Conservation (phyloP, 2,797 vertebrate species). For the Hybognathus amarus region DNA sequence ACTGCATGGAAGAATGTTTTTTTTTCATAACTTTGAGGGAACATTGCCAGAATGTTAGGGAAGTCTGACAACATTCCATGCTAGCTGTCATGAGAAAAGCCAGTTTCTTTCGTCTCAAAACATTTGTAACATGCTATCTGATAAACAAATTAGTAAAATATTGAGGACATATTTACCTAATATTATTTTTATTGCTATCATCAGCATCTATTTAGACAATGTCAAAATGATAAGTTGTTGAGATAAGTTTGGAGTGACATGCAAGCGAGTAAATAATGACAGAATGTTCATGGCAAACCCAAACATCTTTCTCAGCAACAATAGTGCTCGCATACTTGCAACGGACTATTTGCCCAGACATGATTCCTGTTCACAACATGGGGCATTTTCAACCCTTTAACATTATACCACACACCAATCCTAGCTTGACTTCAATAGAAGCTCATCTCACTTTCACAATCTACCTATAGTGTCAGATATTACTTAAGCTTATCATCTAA, state of each 20-base stretch:
- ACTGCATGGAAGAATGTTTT: too few species aligned
- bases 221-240: not conserved
- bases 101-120: not conserved
- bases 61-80: too few species aligned
- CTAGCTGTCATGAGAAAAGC: too few species aligned
- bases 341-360: not conserved
- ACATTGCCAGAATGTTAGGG: too few species aligned
- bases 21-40: too few species aligned
- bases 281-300: not conserved
- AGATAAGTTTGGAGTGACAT: not conserved
- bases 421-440: not conserved
- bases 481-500: constrained; percentile 35
- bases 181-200: not conserved
- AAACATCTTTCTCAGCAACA: not conserved
- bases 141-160: not conserved
- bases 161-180: not conserved
- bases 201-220: not conserved
- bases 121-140: not conserved
- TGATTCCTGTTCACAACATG: not conserved
- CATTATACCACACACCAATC: not conserved
- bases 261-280: not conserved
- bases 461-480: not conserved
- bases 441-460: not conserved
- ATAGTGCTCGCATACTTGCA: not conserved
- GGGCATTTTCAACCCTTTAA: not conserved